Evolutionary conservation across 2,113 vertebrate species (phyloP).

Genomic region (Recurvirostra avosetta): DNA sequence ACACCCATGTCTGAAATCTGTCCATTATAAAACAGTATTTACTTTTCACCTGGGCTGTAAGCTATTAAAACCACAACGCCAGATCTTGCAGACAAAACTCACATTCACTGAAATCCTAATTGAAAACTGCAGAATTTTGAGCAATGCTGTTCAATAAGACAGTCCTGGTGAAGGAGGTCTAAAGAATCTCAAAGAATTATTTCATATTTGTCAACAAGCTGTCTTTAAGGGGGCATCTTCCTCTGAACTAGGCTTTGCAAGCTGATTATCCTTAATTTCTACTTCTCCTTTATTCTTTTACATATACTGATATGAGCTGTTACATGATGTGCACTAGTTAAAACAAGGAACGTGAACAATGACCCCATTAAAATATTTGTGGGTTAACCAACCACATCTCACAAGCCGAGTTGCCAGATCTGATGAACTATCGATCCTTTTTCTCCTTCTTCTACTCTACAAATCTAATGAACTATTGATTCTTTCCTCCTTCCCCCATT

Average conservation of each 20-base stretch:
- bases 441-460: neutral
- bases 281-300: neutral
- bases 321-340: neutral
- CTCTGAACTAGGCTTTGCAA: neutral
- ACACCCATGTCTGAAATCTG: neutral
- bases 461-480: constrained; percentile 38
- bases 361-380: neutral
- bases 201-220: neutral
- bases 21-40: neutral
- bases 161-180: neutral
- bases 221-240: neutral
- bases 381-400: neutral
- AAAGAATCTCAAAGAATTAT: neutral
- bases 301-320: neutral
- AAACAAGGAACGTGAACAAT: neutral
- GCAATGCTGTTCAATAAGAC: neutral
- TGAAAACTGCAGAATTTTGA: neutral
- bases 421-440: neutral
- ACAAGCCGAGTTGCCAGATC: neutral
- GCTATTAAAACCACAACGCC: neutral
- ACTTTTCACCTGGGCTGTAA: constrained; percentile 16
- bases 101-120: neutral
- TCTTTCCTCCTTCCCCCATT: neutral
- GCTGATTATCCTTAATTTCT: neutral
- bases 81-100: neutral